These are phyloP conservation scores for Arrhamphus sclerolepis DNA, from an alignment of 2,797 vertebrate species.

Conservation along the genomic window DNA sequence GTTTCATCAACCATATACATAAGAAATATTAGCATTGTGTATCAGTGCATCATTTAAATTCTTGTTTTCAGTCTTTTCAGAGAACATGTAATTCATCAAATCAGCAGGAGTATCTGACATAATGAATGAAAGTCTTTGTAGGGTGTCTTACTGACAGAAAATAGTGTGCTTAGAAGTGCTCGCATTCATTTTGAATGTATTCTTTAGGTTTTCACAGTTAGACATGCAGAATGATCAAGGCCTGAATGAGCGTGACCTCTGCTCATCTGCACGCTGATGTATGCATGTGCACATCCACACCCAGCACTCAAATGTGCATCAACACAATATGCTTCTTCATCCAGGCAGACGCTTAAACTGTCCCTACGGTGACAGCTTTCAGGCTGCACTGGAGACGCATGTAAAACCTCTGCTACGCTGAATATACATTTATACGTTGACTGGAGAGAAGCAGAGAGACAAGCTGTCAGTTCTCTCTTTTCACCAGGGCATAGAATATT, in stretches of 20 bases:
- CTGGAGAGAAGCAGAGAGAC: constrained; percentile 1
- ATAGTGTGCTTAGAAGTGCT: constrained; percentile 10
- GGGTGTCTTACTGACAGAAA: background rate
- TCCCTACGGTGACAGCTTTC: constrained; percentile 63
- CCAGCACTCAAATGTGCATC: constrained; percentile 49
- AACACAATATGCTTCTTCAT: constrained; percentile 46
- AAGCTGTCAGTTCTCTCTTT: constrained; percentile 24
- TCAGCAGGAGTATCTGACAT: no score
- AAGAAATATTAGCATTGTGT: no score
- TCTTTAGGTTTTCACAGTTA: constrained; percentile 29
- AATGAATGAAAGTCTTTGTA: no score
- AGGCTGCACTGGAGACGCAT: constrained; percentile 3
- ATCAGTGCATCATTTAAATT: no score
- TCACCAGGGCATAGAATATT: constrained; percentile 26
- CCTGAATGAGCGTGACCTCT: constrained; percentile 24
- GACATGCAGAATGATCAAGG: constrained; percentile 7
- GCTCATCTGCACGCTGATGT: constrained; percentile 13
- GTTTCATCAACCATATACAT: no score
- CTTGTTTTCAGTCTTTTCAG: background rate
- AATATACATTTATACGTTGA: constrained; percentile 29
- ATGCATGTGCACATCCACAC: background rate
- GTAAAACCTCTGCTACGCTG: constrained; percentile 31
- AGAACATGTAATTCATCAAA: background rate
- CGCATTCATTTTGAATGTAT: constrained; percentile 36
- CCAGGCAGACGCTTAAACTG: constrained; percentile 13